Evolutionary conservation across 2,113 vertebrate genomes (phyloP).

Genomic region (Pseudorectes ferrugineus): DNA sequence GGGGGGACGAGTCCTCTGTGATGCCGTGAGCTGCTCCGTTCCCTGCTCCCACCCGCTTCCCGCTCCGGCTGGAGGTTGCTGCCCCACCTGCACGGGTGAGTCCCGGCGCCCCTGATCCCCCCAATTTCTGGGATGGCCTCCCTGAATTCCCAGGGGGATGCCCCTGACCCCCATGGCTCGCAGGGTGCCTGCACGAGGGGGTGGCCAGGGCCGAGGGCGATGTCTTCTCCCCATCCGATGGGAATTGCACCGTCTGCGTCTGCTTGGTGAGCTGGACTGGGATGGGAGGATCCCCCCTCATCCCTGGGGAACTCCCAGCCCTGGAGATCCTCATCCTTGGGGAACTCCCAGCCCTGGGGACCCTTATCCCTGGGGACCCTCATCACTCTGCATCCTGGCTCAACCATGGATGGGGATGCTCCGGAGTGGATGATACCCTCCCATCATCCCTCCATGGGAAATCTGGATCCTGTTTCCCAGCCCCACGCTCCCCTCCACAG

Average conservation of each 20-base stretch:
- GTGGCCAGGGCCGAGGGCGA: constrained; percentile 67
- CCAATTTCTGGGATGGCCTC: accelerated
- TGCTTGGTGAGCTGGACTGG: constrained; percentile 71
- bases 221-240: constrained; percentile 63
- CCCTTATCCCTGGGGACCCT: not conserved
- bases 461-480: not conserved
- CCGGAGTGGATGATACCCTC: accelerated
- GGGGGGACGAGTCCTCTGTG: constrained; percentile 67
- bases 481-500: not conserved
- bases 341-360: not conserved
- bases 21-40: constrained; percentile 37
- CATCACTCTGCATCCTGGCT: not conserved
- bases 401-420: accelerated
- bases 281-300: not conserved
- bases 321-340: not conserved
- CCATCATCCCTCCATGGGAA: not conserved
- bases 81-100: constrained; percentile 71
- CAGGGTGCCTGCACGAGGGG: constrained; percentile 75
- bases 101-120: accelerated
- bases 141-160: not conserved
- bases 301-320: not conserved
- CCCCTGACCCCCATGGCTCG: not conserved
- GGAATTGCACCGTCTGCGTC: constrained; percentile 76
- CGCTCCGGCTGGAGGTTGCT: constrained; percentile 42
- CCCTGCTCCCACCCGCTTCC: constrained; percentile 73